These are phyloP conservation scores for Axinella damicornis DNA, from an alignment of 37 sponge, comb jelly and placozoan genomes.

Conservation along the genomic window DNA sequence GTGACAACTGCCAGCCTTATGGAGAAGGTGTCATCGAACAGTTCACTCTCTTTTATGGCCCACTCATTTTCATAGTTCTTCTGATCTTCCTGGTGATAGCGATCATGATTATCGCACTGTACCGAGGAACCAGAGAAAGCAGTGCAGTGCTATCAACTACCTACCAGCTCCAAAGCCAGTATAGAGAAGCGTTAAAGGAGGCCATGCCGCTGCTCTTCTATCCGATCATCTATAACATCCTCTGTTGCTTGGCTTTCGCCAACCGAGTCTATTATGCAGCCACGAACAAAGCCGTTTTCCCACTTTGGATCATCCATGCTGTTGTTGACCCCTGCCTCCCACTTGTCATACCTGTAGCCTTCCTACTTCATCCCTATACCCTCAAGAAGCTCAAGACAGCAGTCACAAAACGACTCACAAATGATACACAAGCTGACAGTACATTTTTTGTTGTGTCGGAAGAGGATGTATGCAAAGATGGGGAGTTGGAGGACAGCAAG, in stretches of 20 bases:
- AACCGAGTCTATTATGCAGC: constrained; percentile 40
- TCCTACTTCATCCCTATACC: constrained; percentile 39
- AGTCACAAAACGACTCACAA: too few relatives aligned
- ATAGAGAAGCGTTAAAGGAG: background rate
- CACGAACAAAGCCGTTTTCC: background rate
- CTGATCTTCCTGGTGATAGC: constrained; percentile 19
- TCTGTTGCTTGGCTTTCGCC: constrained; percentile 43
- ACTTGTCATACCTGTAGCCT: constrained; percentile 29
- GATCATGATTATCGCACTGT: background rate
- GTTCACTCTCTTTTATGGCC: constrained; percentile 8
- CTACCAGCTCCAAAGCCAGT: too few relatives aligned
- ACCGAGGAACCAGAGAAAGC: background rate
- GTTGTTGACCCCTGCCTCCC: constrained; percentile 17
- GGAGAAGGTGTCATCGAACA: background rate
- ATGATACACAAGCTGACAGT: too few relatives aligned
- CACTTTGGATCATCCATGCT: constrained; percentile 39
- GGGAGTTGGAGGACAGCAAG: too few relatives aligned
- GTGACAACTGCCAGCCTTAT: constrained; percentile 1
- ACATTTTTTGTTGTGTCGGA: too few relatives aligned
- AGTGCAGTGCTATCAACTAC: too few relatives aligned
- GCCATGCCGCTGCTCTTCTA: constrained; percentile 27
- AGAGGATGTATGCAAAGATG: too few relatives aligned
- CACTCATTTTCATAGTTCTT: constrained; percentile 17
- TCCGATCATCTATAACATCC: constrained; percentile 40
- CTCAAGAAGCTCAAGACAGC: too few relatives aligned